phyloP scores from a whole-genome alignment of 2,113 vertebrate species.

The Paratilapia polleni region DNA sequence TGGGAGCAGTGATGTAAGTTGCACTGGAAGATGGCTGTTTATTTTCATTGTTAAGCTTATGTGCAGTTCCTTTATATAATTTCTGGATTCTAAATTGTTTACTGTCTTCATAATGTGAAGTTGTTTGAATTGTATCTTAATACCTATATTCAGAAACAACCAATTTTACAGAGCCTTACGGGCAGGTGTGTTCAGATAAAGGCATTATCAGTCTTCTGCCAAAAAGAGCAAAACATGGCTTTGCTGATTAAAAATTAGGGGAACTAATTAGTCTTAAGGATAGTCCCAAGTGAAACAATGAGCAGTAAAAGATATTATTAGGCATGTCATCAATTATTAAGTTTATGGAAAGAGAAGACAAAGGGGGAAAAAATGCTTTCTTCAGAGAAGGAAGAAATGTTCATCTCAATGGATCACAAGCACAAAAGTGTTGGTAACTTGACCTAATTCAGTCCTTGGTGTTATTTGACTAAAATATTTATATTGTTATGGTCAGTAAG shows the following conservation, averaged over 20 bases:
- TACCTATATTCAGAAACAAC: constrained; percentile 43
- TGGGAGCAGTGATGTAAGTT: constrained; percentile 39
- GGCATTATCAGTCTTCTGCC: constrained; percentile 67
- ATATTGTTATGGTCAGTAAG: constrained; percentile 28
- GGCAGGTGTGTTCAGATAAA: constrained; percentile 68
- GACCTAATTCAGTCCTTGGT: constrained; percentile 54
- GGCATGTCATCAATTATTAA: constrained; percentile 75
- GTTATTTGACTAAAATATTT: constrained; percentile 38
- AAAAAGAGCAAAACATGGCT: constrained; percentile 65
- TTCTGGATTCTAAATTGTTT: constrained; percentile 38
- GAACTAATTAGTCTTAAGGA: constrained; percentile 71
- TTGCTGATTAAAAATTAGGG: constrained; percentile 69
- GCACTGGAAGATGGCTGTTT: constrained; percentile 37
- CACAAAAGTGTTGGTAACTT: constrained; percentile 39
- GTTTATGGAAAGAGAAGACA: constrained; percentile 59
- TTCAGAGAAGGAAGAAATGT: constrained; percentile 56
- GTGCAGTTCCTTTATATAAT: constrained; percentile 42
- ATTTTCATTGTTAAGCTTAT: constrained; percentile 36
- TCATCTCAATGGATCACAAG: constrained; percentile 45
- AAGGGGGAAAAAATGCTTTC: constrained; percentile 43
- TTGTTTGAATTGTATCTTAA: constrained; percentile 45
- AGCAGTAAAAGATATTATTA: constrained; percentile 71
- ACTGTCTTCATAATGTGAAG: constrained; percentile 23
- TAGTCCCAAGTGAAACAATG: constrained; percentile 71
- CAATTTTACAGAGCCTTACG: constrained; percentile 49